These are phyloP conservation scores for Tenodera sinensis DNA, from an alignment of 2,888 invertebrate species.

Conservation along the genomic window DNA sequence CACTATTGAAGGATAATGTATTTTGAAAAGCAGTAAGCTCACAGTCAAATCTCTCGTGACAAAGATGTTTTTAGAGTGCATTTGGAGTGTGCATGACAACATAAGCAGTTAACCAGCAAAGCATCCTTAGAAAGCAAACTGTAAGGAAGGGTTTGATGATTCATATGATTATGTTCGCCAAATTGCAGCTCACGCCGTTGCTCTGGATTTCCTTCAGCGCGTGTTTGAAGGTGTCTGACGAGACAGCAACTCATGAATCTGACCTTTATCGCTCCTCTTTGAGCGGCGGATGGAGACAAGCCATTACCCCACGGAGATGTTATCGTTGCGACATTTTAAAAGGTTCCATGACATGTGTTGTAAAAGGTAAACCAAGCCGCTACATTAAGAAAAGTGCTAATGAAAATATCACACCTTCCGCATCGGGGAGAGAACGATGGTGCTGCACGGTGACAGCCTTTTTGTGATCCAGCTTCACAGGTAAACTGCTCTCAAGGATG, in stretches of 20 bases:
- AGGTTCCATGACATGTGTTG: conserved; percentile 29
- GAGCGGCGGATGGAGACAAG: conserved; percentile 3
- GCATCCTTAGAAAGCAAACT: background rate
- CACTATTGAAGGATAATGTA: too few relatives aligned
- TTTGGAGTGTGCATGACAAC: too few relatives aligned
- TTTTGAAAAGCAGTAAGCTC: too few relatives aligned
- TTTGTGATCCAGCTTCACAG: background rate
- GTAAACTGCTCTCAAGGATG: background rate
- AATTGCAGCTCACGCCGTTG: background rate
- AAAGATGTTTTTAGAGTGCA: too few relatives aligned
- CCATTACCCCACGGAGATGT: conserved; percentile 19
- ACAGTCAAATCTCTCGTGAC: too few relatives aligned
- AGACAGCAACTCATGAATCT: background rate
- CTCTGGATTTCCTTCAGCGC: background rate
- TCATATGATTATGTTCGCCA: background rate
- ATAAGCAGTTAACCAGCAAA: background rate
- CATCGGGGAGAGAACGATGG: background rate
- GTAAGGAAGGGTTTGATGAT: background rate
- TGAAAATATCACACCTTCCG: conserved; percentile 20
- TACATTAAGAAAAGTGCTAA: conserved; percentile 9
- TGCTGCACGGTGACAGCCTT: background rate
- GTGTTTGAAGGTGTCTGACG: background rate
- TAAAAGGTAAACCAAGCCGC: conserved; percentile 8
- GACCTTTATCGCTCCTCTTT: background rate
- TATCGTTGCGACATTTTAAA: conserved; percentile 30